A percentile compares a stretch with the other conserved stretches of the same genome.
Evolutionary conservation across 2,888 invertebrate species (phyloP).

Genomic region (Hypomecis punctinalis): DNA sequence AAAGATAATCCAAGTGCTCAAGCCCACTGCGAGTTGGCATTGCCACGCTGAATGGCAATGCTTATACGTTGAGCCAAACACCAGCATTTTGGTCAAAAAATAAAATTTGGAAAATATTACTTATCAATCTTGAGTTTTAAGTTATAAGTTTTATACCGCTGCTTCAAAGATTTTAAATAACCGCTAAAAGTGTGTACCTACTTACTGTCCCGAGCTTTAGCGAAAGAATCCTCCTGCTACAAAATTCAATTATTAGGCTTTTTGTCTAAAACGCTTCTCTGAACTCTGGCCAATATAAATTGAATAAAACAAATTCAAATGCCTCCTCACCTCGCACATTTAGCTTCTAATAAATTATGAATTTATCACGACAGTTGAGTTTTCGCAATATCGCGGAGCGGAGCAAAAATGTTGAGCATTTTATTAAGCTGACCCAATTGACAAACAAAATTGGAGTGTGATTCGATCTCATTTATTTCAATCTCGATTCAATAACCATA

Average conservation of each 20-base stretch:
- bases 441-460: slow-evolving; percentile 41
- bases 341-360: slow-evolving; percentile 8
- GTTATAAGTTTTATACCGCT: no score
- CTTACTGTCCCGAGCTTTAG: no score
- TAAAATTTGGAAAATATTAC: no score
- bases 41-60: no score
- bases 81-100: no score
- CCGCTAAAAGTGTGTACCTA: no score
- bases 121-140: no score
- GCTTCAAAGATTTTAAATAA: no score
- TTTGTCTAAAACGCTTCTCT: neutral
- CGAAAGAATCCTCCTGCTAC: no score
- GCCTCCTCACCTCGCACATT: neutral
- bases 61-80: no score
- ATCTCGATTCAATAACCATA: slow-evolving; percentile 17
- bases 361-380: neutral
- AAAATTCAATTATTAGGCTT: neutral
- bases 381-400: slow-evolving; percentile 13
- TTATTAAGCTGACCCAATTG: slow-evolving; percentile 51
- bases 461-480: slow-evolving; percentile 23
- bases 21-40: no score
- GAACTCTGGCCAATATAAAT: slow-evolving; percentile 1
- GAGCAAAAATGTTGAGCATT: slow-evolving; percentile 43
- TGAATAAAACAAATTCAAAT: neutral
- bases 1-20: no score